phyloP scores from a whole-genome alignment of 2,888 invertebrate genomes.

The Stegana nigrithorax region DNA sequence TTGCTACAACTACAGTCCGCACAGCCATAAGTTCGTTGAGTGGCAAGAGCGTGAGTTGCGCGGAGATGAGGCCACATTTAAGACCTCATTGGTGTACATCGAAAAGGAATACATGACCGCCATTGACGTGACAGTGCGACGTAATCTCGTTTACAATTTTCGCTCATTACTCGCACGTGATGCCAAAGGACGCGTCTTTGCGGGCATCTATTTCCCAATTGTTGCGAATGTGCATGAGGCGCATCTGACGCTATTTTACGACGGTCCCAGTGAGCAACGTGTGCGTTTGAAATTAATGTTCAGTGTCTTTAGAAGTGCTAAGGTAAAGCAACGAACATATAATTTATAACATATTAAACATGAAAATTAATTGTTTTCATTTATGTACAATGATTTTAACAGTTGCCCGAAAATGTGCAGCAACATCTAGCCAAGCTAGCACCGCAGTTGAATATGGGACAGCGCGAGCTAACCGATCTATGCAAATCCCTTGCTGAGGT shows the following conservation, averaged over 20 bases:
- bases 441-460: conserved; percentile 78
- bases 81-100: conserved; percentile 82
- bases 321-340: conserved; percentile 69
- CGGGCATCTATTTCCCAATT: conserved; percentile 88
- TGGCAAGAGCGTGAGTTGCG: conserved; percentile 87
- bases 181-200: conserved; percentile 83
- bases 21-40: conserved; percentile 81
- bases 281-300: conserved; percentile 83
- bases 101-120: conserved; percentile 83
- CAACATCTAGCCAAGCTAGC: conserved; percentile 78
- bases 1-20: conserved; percentile 79
- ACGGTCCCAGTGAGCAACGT: conserved; percentile 73
- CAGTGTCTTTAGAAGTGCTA: conserved; percentile 73
- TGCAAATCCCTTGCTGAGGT: conserved; percentile 77
- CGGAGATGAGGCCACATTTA: conserved; percentile 73
- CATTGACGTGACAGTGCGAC: conserved; percentile 87
- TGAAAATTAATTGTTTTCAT: background rate
- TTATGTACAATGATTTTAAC: conserved; percentile 45
- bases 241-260: conserved; percentile 83
- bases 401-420: conserved; percentile 74
- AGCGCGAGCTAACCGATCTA: conserved; percentile 74
- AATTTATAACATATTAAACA: background rate
- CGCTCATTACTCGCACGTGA: conserved; percentile 84
- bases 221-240: conserved; percentile 74
- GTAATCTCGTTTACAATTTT: conserved; percentile 86